phyloP scores from a whole-genome alignment of 2,888 invertebrate species.

The Phyllotreta cruciferae region DNA sequence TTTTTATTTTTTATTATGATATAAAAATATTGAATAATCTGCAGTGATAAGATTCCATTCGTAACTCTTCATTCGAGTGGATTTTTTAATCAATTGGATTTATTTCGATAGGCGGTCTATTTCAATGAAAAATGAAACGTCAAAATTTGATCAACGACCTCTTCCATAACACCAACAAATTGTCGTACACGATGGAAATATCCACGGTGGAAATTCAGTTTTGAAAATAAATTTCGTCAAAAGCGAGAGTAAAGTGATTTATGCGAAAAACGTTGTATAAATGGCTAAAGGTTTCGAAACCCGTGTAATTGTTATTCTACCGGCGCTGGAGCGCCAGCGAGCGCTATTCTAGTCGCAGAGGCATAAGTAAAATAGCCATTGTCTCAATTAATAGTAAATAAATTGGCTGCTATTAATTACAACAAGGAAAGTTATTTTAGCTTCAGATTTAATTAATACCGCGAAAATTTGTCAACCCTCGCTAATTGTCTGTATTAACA shows the following conservation, averaged over 20 bases:
- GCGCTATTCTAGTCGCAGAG: background rate
- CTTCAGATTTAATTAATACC: too few relatives aligned
- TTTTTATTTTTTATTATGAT: too few relatives aligned
- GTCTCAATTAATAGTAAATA: slow-evolving; percentile 2
- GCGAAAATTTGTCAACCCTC: too few relatives aligned
- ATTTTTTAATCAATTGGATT: too few relatives aligned
- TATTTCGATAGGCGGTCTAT: too few relatives aligned
- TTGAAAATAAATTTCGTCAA: slow-evolving; percentile 19
- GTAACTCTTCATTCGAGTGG: background rate
- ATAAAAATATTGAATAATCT: too few relatives aligned
- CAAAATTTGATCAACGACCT: slow-evolving; percentile 5
- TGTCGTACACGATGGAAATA: slow-evolving; percentile 14
- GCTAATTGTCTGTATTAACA: too few relatives aligned
- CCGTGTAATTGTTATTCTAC: slow-evolving; percentile 14
- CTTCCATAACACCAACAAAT: slow-evolving; percentile 14
- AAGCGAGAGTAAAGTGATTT: slow-evolving; percentile 20
- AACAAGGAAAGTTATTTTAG: slow-evolving; percentile 5
- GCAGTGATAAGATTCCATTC: too few relatives aligned
- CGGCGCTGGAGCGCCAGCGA: background rate
- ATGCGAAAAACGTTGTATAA: slow-evolving; percentile 20
- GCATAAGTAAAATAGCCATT: background rate
- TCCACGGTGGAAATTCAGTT: slow-evolving; percentile 8
- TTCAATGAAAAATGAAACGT: too few relatives aligned
- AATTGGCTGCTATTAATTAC: too few relatives aligned
- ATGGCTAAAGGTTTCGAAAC: slow-evolving; percentile 16